A percentile compares a stretch with the other conserved stretches of the same genome.
Evolutionary conservation across 2,797 vertebrate species (phyloP).

Genomic region (Lateolabrax maculatus): DNA sequence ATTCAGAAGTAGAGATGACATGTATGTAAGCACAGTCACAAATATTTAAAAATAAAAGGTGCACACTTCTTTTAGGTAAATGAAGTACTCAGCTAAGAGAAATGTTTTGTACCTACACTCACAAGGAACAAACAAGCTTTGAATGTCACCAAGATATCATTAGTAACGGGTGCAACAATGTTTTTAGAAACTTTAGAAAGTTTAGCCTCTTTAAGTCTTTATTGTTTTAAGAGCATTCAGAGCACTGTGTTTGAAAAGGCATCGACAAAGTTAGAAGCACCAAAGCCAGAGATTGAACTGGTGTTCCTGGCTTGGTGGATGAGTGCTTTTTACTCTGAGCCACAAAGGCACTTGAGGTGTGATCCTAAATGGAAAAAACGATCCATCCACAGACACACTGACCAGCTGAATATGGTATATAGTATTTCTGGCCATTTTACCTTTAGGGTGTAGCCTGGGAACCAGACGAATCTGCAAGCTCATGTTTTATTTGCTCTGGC

Average conservation of each 20-base stretch:
- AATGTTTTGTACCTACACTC: neutral
- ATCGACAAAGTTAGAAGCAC: neutral
- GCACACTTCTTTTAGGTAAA: neutral
- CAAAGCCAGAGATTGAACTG: neutral
- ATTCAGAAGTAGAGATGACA: neutral
- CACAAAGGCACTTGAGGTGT: neutral
- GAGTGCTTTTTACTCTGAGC: constrained; percentile 5
- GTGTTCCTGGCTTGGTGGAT: no score
- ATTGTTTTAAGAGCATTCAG: neutral
- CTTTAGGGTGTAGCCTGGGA: no score
- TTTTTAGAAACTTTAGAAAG: neutral
- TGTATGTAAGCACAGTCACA: neutral
- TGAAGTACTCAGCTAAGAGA: neutral
- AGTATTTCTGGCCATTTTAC: neutral
- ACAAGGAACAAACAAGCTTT: neutral
- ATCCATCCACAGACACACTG: neutral
- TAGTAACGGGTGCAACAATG: neutral
- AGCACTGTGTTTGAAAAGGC: neutral
- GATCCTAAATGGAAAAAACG: no score
- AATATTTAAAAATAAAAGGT: constrained; percentile 6
- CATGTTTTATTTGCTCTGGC: no score
- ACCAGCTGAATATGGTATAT: neutral
- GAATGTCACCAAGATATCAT: neutral
- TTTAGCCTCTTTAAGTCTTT: neutral
- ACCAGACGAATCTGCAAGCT: no score